A percentile compares a stretch with the other conserved stretches of the same genome.
phyloP scores from a whole-genome alignment of 2,888 invertebrate genomes.

The Myopa tessellatipennis region DNA sequence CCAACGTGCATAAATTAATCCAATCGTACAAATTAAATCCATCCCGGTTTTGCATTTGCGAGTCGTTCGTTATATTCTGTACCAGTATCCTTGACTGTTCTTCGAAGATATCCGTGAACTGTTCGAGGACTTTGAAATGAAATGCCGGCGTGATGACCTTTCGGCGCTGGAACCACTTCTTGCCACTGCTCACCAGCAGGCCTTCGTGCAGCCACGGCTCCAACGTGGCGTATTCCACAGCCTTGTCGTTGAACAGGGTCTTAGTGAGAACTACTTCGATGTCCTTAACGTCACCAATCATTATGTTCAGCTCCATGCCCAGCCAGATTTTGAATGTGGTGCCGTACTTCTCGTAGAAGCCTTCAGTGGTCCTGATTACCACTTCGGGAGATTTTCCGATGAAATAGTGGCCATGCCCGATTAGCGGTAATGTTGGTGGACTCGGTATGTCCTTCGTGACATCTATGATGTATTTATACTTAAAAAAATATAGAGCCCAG shows the following conservation, averaged over 20 bases:
- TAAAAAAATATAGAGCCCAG: constrained; percentile 53
- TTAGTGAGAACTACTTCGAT: constrained; percentile 58
- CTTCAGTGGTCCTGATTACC: constrained; percentile 57
- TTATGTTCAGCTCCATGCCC: constrained; percentile 61
- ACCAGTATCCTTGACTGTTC: constrained; percentile 72
- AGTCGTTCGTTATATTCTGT: constrained; percentile 71
- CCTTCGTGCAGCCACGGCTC: constrained; percentile 72
- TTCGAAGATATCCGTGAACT: constrained; percentile 79
- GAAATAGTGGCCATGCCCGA: constrained; percentile 70
- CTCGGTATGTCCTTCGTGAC: constrained; percentile 58
- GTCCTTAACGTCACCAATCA: constrained; percentile 58
- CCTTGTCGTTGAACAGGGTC: constrained; percentile 70
- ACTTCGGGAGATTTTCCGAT: constrained; percentile 68
- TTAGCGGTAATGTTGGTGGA: constrained; percentile 68
- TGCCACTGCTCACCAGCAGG: constrained; percentile 69
- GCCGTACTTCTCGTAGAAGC: constrained; percentile 61
- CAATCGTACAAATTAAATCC: constrained; percentile 74
- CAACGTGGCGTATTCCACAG: constrained; percentile 69
- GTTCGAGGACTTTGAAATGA: constrained; percentile 81
- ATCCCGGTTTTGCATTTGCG: constrained; percentile 69
- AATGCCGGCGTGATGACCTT: constrained; percentile 83
- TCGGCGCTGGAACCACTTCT: constrained; percentile 70
- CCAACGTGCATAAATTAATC: constrained; percentile 73
- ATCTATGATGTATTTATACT: constrained; percentile 57
- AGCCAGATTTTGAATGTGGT: constrained; percentile 61